These are phyloP conservation scores for Ammodytes marinus DNA, from an alignment of 2,113 vertebrate genomes.

Conservation along the genomic window DNA sequence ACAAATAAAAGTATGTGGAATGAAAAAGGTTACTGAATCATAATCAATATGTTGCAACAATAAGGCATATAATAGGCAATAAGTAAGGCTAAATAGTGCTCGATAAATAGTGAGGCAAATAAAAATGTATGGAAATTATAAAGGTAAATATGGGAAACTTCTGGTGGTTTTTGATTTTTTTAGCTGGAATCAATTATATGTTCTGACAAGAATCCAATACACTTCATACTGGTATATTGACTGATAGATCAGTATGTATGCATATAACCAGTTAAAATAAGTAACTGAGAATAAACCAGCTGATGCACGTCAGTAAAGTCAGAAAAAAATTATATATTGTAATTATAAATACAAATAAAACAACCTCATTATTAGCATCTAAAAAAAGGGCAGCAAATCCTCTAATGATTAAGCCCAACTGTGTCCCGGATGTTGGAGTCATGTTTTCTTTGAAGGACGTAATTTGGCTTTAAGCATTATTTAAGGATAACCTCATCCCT, in stretches of 20 bases:
- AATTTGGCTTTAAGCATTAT: conserved; percentile 36
- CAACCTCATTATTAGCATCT: background rate
- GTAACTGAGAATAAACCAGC: background rate
- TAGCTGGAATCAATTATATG: background rate
- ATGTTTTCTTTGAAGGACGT: conserved; percentile 33
- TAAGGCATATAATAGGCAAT: background rate
- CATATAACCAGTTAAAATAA: rapidly evolving
- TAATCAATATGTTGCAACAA: background rate
- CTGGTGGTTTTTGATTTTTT: too few species aligned
- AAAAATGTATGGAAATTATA: background rate
- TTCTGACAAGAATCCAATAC: background rate
- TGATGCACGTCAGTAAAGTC: background rate
- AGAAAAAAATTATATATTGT: background rate
- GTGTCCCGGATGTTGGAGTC: conserved; percentile 10
- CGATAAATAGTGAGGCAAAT: background rate
- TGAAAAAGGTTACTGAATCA: background rate
- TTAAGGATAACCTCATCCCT: conserved; percentile 46
- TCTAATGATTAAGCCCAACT: conserved; percentile 40
- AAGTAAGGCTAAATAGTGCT: background rate
- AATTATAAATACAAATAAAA: background rate
- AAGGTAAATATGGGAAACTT: background rate
- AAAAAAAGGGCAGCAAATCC: background rate
- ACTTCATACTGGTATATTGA: background rate
- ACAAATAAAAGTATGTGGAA: background rate
- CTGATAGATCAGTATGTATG: background rate